These are phyloP conservation scores for Meda fulgida DNA, from an alignment of 2,797 vertebrate genomes.

Conservation along the genomic window DNA sequence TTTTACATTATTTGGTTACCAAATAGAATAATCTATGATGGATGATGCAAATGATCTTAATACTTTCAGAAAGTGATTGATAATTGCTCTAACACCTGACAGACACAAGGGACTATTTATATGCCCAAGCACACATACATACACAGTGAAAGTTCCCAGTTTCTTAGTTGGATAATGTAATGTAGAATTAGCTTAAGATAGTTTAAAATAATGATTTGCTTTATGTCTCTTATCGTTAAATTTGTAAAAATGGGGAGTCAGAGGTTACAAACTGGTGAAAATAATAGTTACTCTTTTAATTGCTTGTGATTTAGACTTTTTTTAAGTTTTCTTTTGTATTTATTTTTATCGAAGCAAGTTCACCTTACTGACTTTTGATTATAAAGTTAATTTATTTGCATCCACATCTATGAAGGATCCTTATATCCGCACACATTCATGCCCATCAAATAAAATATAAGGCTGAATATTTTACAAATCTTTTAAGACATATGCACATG, in stretches of 20 bases:
- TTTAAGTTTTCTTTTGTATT: not conserved
- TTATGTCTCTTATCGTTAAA: not conserved
- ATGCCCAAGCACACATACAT: not conserved
- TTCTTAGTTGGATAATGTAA: not conserved
- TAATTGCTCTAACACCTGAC: not conserved
- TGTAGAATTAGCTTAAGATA: not conserved
- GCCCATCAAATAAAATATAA: not conserved
- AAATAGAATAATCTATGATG: not conserved
- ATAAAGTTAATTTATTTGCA: not conserved
- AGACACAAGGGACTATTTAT: not conserved
- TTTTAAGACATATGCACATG: not conserved
- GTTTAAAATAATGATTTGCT: conserved; percentile 11
- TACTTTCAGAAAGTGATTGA: not conserved
- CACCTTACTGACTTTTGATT: not conserved
- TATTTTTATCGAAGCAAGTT: not conserved
- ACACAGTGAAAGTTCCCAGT: not conserved
- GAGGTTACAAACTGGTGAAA: not conserved
- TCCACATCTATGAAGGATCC: not conserved
- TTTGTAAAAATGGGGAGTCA: not conserved
- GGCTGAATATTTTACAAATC: not conserved
- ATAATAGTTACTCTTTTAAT: conserved; percentile 3
- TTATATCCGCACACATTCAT: not conserved
- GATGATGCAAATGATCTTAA: not conserved
- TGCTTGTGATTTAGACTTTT: not conserved
- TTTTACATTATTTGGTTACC: not conserved